Conservation (phyloP, 2,113 vertebrate genomes). For the Lycaon pictus region DNA sequence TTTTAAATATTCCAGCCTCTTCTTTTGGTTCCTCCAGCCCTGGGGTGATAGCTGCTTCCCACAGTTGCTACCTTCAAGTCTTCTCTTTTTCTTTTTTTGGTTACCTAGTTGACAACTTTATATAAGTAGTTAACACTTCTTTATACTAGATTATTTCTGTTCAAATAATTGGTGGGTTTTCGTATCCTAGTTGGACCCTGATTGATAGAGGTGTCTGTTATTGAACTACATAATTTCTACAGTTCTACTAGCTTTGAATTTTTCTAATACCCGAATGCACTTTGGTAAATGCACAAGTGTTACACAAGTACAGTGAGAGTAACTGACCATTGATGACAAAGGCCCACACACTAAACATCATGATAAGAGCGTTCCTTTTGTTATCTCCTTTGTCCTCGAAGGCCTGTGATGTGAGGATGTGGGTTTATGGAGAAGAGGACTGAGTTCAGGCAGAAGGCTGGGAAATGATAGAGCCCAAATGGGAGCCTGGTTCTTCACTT, state of each 20-base stretch:
- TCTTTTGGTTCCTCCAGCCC: neutral
- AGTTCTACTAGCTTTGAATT: neutral
- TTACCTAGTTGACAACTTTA: neutral
- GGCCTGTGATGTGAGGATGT: neutral
- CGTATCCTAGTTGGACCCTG: neutral
- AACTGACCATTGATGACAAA: neutral
- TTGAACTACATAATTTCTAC: neutral
- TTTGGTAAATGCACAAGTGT: neutral
- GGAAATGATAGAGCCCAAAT: neutral
- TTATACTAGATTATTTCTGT: neutral
- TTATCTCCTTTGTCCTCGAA: neutral
- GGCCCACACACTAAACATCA: neutral
- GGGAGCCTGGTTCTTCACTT: neutral
- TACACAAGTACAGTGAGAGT: neutral
- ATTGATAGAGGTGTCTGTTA: neutral
- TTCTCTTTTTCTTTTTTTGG: neutral
- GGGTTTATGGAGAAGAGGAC: neutral
- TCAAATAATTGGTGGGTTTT: slow-evolving; percentile 24
- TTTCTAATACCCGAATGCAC: neutral
- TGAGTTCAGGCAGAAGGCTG: neutral
- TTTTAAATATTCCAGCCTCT: neutral
- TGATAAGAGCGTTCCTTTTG: neutral
- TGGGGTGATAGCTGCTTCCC: neutral
- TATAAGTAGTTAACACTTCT: neutral
- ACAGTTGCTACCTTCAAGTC: neutral